Base-by-base conservation (phyloP, 2,797 vertebrate genomes). In the Fistularia commersonii region DNA sequence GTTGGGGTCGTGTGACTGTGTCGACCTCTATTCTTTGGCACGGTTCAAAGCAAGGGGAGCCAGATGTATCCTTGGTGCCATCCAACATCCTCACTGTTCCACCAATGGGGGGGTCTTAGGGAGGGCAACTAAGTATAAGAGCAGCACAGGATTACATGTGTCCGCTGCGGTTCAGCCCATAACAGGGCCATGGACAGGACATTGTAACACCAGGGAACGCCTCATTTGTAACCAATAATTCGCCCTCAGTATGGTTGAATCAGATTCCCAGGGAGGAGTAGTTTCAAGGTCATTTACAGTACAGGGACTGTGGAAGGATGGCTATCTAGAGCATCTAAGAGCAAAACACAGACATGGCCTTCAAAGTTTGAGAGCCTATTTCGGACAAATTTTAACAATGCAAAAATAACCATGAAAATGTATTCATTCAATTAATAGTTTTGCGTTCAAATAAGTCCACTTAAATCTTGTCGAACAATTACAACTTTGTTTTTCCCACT, bases 61-160 rank as follows among this genome's bases (percentile, higher is more conserved):
- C 68, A 64, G 51, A 23, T 23, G 46, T 45, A 64, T 74, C 76
- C 64, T 67, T 36, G 45, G 33, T 57, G 62, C 40, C 61, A 57
- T 52, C 49, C 48, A 46, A 40, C 32, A 33, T 55, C 41, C 32
- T 54, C 54, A 41, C 34, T 52, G 31, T 44, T 43, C 48, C 64
- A 51, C 69, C 3, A 14, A 53, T n/a, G 45, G 70, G 66, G 54
- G 60, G 52, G 54, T 12, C 45, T 34, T 11, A 51, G 36, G 57
- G 55, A 54, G 47, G 65, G 64, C 60, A 67, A 57, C 67, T 61
- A 44, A 10, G 23, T 54, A 49, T 53, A 57, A 1, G 3, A 57
- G 46, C 42, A 43, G 51, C 31, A 6, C 48, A 38, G 68, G 72
- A 74, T 80, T 80, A 78, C 54, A 72, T 41, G 45, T 40, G 53